Base-by-base conservation (phyloP, 1,140 invertebrate species). In the Gerris buenoi region DNA sequence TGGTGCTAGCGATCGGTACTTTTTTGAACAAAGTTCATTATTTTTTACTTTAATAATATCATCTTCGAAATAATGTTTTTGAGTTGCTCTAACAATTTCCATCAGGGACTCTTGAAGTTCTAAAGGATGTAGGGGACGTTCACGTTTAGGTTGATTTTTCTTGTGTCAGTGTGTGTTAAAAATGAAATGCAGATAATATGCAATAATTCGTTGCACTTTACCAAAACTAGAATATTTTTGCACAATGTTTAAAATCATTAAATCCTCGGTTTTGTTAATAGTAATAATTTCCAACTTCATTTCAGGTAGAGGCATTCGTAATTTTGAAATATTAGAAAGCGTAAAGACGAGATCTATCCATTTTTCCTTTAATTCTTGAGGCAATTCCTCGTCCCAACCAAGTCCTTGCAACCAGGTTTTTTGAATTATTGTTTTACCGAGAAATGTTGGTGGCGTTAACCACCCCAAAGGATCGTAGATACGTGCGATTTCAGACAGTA, bases 391-490 rank as follows among this genome's bases (percentile, higher is more conserved):
- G 18, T 46, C 33, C 33, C 33, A 46, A 10, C 18, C 33, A 10
- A 46, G 18, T 10, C 33, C 33, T 46, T 10, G 18, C 33, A 10
- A 18, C 33, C 33, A 46, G 18, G 33, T 46, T 5, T 10, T 10
- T 18, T 46, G 33, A 18, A 46, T 46, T 18, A 46, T 5, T 5
- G 5, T 5, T 18, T 46, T 46, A 18, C 5, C 33, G 18, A 46
- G 18, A 10, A 46, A 46, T 10, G 33, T 46, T 5, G 18, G 5
- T 10, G 33, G 33, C 5, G 33, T 46, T 46, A 46, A 18, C 33
- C 33, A 46, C 18, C 33, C 33, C 5, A 46, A 18, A 67, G 64
- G 64, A 46, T 65, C 64, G 56, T 33, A 65, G 13, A 65, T 65
- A 5, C 23, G 10, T n/a, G 64, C 64, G 5, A 65, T 65, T 13